Evolutionary conservation across 2,797 vertebrate species (phyloP), one percentile per base, ranked within the genome.

Genomic region (Benthosema pterotum): DNA sequence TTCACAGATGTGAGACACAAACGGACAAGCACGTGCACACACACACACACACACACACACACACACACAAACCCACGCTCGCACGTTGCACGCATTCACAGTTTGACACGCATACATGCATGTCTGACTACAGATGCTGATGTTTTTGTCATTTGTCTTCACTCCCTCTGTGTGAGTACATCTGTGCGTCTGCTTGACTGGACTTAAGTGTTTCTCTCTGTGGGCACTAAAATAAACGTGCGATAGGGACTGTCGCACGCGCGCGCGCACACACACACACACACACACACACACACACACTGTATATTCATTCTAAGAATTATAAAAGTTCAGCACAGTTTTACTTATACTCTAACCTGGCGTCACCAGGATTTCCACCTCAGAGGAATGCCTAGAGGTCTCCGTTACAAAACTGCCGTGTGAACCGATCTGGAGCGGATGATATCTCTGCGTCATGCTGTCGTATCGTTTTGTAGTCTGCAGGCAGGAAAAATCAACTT

Each of bases 1-100:
- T 70, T 59, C 47, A 63, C 76, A 85, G 66, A 81, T 74, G 80
- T 74, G 53, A 58, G 46, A 71, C 57, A 46, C 47, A 63, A 8
- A 6, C 74, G 47, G 55, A 63, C 64, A 53, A n/a, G n/a, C 43
- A 22, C 52, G 42, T 32, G 52, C 64, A 55, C 52, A 60, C 19
- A 61, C 64, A 63, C 65, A 66, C 74, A 70, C 42, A 43, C 65
- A 48, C 52, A 72, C 72, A 67, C 46, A 52, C 65, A 64, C 60
- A 68, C 77, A 72, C 65, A 74, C 70, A 78, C 65, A 74, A 62
- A 75, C 56, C 45, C 46, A 65, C 58, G 66, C 58, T 8, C 46
- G 32, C 46, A 63, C 48, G 43, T 8, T 42, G 32, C 46, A 63
- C 48, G 43, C 65, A 62, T 16, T 53, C 25, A 25, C 57, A 38